Evolutionary conservation across 2,888 invertebrate genomes (phyloP).

Genomic region (Ochlodes sylvanus): DNA sequence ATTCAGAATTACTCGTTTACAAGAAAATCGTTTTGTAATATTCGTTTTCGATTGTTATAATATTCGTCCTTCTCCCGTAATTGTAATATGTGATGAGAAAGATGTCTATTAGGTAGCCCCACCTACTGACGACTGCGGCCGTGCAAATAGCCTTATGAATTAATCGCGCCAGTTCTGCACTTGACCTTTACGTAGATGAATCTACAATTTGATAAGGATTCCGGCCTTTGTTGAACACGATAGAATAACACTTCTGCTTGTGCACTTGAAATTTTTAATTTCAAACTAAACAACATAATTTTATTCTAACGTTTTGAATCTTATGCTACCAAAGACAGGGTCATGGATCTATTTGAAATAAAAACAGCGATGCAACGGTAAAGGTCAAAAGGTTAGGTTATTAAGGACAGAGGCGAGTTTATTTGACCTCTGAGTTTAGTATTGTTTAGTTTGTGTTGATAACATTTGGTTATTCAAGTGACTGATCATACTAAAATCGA

Average conservation of each 20-base stretch:
- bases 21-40: too few relatives aligned
- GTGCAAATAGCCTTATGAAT: slow-evolving; percentile 13
- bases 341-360: neutral
- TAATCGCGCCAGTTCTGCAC: neutral
- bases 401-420: too few relatives aligned
- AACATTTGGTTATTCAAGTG: too few relatives aligned
- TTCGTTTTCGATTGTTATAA: too few relatives aligned
- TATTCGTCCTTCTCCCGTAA: neutral
- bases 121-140: neutral
- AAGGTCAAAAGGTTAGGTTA: too few relatives aligned
- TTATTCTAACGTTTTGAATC: neutral
- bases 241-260: neutral
- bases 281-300: too few relatives aligned
- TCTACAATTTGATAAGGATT: slow-evolving; percentile 14
- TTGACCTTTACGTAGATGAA: slow-evolving; percentile 26
- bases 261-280: neutral
- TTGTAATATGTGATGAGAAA: neutral
- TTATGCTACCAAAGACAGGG: neutral
- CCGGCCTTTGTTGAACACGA: neutral
- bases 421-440: too few relatives aligned
- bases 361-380: too few relatives aligned
- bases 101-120: neutral
- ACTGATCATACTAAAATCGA: too few relatives aligned
- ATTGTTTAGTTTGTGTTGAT: too few relatives aligned
- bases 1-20: too few relatives aligned